These are phyloP conservation scores for Dreissena polymorpha DNA, from an alignment of 1,140 invertebrate species.

Conservation along the genomic window DNA sequence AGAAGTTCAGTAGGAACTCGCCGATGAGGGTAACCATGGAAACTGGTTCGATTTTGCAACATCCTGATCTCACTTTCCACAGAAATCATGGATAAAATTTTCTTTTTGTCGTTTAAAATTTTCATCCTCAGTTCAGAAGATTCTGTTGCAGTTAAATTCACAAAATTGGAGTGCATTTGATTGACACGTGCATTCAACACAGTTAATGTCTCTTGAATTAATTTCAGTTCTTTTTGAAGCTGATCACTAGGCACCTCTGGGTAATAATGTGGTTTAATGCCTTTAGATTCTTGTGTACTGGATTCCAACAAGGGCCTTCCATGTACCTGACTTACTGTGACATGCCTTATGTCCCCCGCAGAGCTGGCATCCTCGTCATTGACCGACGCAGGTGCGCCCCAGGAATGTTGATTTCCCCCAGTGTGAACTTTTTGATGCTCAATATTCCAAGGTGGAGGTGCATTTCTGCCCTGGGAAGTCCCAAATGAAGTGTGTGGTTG, in stretches of 20 bases:
- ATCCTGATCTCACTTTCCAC: constrained; percentile 45
- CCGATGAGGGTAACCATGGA: constrained; percentile 51
- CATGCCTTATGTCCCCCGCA: too few relatives aligned
- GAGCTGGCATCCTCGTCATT: too few relatives aligned
- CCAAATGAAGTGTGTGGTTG: too few relatives aligned
- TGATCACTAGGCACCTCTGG: constrained; percentile 41
- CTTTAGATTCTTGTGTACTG: neutral
- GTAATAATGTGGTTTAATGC: constrained; percentile 22
- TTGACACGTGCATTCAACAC: constrained; percentile 2
- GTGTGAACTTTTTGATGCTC: too few relatives aligned
- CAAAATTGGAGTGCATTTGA: neutral
- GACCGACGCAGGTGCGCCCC: too few relatives aligned
- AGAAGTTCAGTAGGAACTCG: constrained; percentile 45
- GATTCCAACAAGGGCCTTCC: too few relatives aligned
- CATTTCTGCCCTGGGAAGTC: too few relatives aligned
- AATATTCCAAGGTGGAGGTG: too few relatives aligned
- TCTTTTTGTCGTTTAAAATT: constrained; percentile 26
- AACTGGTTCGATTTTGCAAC: constrained; percentile 31
- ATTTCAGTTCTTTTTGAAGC: constrained; percentile 23
- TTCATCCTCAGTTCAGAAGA: neutral
- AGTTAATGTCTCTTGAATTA: constrained; percentile 15
- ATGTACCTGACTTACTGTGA: too few relatives aligned
- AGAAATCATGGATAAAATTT: constrained; percentile 14
- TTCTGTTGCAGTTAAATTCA: neutral
- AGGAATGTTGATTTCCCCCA: too few relatives aligned